Conservation (phyloP, 2,888 invertebrate species). For the Sinotaia quadrata region DNA sequence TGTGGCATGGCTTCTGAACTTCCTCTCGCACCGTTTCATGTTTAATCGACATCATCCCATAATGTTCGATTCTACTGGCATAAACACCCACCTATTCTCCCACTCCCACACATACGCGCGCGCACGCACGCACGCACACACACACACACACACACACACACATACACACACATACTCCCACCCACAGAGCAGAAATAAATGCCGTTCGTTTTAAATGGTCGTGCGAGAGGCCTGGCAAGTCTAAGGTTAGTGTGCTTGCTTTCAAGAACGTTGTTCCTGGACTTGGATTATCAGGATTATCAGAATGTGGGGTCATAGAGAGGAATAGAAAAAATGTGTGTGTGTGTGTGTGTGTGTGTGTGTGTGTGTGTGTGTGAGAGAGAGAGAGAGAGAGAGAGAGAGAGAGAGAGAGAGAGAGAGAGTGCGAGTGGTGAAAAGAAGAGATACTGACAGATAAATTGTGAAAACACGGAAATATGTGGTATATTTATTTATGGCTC, state of each 20-base stretch:
- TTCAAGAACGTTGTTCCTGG: too few species aligned
- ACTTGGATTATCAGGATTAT: too few species aligned
- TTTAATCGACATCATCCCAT: too few species aligned
- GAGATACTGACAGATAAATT: background rate
- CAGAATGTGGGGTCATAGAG: too few species aligned
- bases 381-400: conserved; percentile 1
- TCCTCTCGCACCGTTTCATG: too few species aligned
- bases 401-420: background rate
- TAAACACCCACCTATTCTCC: background rate
- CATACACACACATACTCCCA: background rate
- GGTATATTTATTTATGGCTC: too few species aligned
- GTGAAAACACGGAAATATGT: background rate
- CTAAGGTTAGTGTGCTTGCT: too few species aligned
- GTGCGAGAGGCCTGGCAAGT: too few species aligned
- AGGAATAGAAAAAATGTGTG: too few species aligned
- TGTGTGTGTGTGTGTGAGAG: background rate
- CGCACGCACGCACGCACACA: background rate
- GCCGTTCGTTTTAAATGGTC: too few species aligned
- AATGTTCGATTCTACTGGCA: too few species aligned
- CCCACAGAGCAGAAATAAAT: background rate
- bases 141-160: conserved; percentile 14
- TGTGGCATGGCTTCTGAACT: too few species aligned
- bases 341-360: background rate
- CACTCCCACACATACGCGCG: background rate
- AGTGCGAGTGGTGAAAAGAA: background rate